Percentiles rank a stretch among this genome's conserved stretches.
phyloP scores from a whole-genome alignment of 2,797 vertebrate species.

The Pseudochromis fuscus region DNA sequence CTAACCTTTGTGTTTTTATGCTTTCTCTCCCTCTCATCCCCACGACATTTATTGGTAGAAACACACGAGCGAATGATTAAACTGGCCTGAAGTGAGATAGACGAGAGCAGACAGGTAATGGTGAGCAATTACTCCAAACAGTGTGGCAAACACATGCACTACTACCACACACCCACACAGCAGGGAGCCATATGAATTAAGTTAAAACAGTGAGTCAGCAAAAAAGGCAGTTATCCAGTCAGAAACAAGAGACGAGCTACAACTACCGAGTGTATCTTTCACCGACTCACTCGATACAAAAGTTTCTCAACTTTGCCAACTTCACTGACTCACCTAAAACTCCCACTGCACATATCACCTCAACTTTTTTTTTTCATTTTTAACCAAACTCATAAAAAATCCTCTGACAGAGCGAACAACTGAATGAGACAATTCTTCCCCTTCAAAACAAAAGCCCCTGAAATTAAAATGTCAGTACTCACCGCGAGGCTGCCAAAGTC shows the following conservation, averaged over 20 bases:
- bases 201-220: conserved; percentile 78
- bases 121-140: conserved; percentile 18
- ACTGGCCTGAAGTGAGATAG: conserved; percentile 10
- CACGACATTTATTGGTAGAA: conserved; percentile 11
- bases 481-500: conserved; percentile 57
- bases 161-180: conserved; percentile 55
- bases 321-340: neutral
- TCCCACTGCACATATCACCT: neutral
- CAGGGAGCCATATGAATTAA: conserved; percentile 64
- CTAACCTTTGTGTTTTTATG: neutral
- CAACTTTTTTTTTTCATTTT: no score
- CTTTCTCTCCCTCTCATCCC: neutral
- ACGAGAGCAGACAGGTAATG: conserved; percentile 13
- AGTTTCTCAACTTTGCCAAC: neutral
- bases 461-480: conserved; percentile 59
- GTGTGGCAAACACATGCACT: conserved; percentile 53
- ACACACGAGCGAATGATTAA: conserved; percentile 8
- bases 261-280: conserved; percentile 27
- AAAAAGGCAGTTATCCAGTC: conserved; percentile 52
- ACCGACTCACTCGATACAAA: conserved; percentile 18
- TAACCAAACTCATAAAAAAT: conserved; percentile 1
- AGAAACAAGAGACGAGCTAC: conserved; percentile 31
- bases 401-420: conserved; percentile 32
- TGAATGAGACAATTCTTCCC: conserved; percentile 52
- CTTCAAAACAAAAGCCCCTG: neutral